phyloP scores from a whole-genome alignment of 2,888 invertebrate genomes.

The Drosophila prolongata region DNA sequence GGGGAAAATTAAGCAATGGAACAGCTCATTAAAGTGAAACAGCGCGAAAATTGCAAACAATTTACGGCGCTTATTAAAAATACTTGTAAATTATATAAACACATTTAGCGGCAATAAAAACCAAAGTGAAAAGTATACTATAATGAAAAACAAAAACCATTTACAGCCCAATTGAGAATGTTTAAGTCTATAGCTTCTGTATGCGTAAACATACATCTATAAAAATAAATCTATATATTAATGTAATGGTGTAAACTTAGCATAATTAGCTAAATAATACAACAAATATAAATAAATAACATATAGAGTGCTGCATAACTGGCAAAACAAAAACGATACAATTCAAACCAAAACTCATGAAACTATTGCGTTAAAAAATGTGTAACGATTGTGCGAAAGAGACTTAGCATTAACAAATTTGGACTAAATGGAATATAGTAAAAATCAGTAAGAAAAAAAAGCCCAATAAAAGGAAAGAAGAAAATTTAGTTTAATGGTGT shows the following conservation, averaged over 20 bases:
- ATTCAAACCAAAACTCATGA: slow-evolving; percentile 61
- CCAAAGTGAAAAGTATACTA: slow-evolving; percentile 16
- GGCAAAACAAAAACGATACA: slow-evolving; percentile 43
- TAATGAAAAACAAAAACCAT: slow-evolving; percentile 30
- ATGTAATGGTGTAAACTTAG: slow-evolving; percentile 73
- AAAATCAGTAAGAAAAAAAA: slow-evolving; percentile 34
- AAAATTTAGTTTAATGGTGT: slow-evolving; percentile 41
- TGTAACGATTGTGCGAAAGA: slow-evolving; percentile 33
- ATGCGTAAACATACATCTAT: slow-evolving; percentile 29
- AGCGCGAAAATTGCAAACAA: slow-evolving; percentile 58
- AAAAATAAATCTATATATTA: slow-evolving; percentile 57
- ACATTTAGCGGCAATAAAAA: slow-evolving; percentile 51
- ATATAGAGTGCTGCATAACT: slow-evolving; percentile 67
- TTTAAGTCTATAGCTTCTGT: slow-evolving; percentile 44
- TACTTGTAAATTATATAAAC: slow-evolving; percentile 67
- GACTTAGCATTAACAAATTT: slow-evolving; percentile 46
- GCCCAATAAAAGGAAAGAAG: slow-evolving; percentile 13
- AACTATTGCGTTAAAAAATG: slow-evolving; percentile 68
- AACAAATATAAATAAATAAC: slow-evolving; percentile 41
- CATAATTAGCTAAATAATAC: slow-evolving; percentile 60
- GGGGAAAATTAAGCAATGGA: slow-evolving; percentile 34
- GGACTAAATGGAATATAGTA: slow-evolving; percentile 35
- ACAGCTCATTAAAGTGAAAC: slow-evolving; percentile 69
- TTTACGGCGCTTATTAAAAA: slow-evolving; percentile 50
- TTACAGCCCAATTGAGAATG: slow-evolving; percentile 33